A percentile compares a stretch with the other conserved stretches of the same genome.
These are phyloP conservation scores for Mantis religiosa DNA, from an alignment of 2,888 invertebrate species.

Conservation along the genomic window DNA sequence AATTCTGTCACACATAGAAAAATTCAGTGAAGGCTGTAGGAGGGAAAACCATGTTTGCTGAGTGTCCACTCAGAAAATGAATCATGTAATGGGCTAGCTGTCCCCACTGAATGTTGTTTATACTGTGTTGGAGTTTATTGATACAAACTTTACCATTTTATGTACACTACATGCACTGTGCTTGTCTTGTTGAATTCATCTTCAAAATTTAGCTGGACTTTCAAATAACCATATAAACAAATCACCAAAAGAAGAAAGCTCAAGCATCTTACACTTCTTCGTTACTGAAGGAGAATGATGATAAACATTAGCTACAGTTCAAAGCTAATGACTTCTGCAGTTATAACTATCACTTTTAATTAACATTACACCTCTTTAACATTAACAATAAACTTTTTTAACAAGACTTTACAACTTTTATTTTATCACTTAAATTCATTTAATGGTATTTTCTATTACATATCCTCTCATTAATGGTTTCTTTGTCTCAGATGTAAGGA, in stretches of 20 bases:
- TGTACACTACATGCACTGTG: not conserved
- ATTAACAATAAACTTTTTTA: not conserved
- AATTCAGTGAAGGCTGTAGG: too few relatives aligned
- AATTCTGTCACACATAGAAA: too few relatives aligned
- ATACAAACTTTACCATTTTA: not conserved
- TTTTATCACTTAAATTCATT: not conserved
- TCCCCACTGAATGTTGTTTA: too few relatives aligned
- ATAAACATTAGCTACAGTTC: not conserved
- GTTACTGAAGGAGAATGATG: not conserved
- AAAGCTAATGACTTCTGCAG: not conserved
- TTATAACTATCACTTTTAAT: not conserved
- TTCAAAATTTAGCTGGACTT: not conserved
- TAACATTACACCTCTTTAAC: not conserved
- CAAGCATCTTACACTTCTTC: not conserved
- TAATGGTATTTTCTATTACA: not conserved
- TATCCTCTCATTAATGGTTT: not conserved
- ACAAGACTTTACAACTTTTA: not conserved
- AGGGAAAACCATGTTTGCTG: too few relatives aligned
- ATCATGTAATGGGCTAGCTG: too few relatives aligned
- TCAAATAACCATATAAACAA: not conserved
- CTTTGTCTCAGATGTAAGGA: not conserved
- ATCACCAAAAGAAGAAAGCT: not conserved
- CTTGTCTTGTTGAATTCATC: not conserved
- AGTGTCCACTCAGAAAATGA: too few relatives aligned
- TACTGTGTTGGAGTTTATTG: too few relatives aligned